Evolutionary conservation across 2,797 vertebrate genomes (phyloP).

Genomic region (Diplodus sargus): DNA sequence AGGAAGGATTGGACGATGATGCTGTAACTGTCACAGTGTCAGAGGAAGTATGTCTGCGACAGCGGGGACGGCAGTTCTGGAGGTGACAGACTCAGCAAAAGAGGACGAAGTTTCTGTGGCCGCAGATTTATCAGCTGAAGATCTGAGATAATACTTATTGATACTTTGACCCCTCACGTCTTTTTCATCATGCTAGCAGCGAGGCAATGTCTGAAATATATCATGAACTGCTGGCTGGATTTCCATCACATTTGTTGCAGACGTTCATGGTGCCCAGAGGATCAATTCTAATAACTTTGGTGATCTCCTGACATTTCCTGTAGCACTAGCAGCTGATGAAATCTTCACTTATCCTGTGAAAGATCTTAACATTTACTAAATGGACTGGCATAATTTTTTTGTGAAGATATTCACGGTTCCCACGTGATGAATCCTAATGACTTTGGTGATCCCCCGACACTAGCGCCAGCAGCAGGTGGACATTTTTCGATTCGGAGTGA

Average conservation of each 20-base stretch:
- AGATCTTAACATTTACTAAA: background rate
- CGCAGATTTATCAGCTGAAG: slow-evolving; percentile 22
- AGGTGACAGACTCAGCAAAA: slow-evolving; percentile 49
- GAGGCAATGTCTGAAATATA: slow-evolving; percentile 9
- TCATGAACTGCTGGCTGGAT: background rate
- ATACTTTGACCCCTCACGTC: slow-evolving; percentile 9
- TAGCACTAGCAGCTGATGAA: no score
- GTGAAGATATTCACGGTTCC: background rate
- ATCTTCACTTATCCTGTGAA: background rate
- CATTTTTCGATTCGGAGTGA: background rate
- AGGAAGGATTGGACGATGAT: slow-evolving; percentile 71
- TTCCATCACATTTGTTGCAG: background rate
- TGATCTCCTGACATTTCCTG: background rate
- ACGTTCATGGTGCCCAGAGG: background rate
- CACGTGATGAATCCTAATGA: background rate
- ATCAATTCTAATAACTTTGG: background rate
- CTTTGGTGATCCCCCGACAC: background rate
- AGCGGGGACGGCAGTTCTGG: slow-evolving; percentile 25
- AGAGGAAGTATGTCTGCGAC: slow-evolving; percentile 60
- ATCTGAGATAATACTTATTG: slow-evolving; percentile 5
- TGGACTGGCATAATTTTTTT: no score
- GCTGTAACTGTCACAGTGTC: slow-evolving; percentile 66
- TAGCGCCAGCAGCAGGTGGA: background rate
- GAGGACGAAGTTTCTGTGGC: slow-evolving; percentile 26
- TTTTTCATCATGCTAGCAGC: background rate